Evolutionary conservation across 2,888 invertebrate genomes (phyloP).

Genomic region (Nemoura dubitans): DNA sequence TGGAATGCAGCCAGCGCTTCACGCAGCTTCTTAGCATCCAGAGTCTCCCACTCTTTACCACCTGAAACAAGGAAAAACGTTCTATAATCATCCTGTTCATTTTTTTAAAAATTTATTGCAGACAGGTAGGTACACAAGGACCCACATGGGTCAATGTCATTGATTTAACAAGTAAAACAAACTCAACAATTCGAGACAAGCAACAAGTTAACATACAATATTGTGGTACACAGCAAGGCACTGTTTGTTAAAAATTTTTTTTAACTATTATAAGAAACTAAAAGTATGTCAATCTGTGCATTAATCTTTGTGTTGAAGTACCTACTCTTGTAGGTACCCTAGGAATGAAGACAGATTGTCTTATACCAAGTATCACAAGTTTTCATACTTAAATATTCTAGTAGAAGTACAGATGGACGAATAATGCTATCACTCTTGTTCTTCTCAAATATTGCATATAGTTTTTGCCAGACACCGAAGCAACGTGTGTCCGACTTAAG

Average conservation of each 20-base stretch:
- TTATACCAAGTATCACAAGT: neutral
- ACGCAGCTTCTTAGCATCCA: slow-evolving; percentile 60
- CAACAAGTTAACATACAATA: too few species aligned
- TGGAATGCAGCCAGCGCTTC: slow-evolving; percentile 63
- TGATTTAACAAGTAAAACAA: too few species aligned
- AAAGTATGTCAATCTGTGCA: too few species aligned
- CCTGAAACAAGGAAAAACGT: slow-evolving; percentile 55
- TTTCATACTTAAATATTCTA: slow-evolving; percentile 62
- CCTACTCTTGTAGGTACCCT: too few species aligned
- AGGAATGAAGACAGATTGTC: neutral
- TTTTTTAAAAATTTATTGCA: too few species aligned
- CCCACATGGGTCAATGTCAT: too few species aligned
- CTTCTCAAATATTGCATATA: slow-evolving; percentile 74
- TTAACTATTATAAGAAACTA: neutral
- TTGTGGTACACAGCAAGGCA: too few species aligned
- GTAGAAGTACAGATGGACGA: slow-evolving; percentile 70
- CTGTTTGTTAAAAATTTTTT: too few species aligned
- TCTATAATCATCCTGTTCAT: too few species aligned
- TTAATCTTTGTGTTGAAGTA: too few species aligned
- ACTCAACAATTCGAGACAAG: too few species aligned
- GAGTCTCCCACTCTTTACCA: slow-evolving; percentile 59
- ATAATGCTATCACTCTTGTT: slow-evolving; percentile 60
- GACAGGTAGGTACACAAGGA: too few species aligned
- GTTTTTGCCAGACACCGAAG: slow-evolving; percentile 73
- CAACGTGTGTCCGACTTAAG: slow-evolving; percentile 70